Evolutionary conservation across 1,140 invertebrate genomes (phyloP).

Genomic region (Melanaphis sacchari): DNA sequence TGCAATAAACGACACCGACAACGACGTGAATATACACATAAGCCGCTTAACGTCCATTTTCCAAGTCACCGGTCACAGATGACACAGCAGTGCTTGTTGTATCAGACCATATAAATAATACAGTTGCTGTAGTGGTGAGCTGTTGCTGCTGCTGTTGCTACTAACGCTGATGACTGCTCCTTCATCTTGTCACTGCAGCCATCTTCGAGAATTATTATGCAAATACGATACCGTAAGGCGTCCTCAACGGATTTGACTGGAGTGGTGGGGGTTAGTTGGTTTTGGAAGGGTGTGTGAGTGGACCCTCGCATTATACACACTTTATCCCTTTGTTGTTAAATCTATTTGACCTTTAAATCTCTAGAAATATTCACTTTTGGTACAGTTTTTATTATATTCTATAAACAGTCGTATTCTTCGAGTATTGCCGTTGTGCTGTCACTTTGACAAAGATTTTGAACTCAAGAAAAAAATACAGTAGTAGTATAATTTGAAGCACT

Average conservation of each 20-base stretch:
- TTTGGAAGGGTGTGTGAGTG: neutral
- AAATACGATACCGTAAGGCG: neutral
- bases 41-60: neutral
- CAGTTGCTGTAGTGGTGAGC: neutral
- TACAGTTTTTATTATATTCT: neutral
- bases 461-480: neutral
- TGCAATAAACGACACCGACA: neutral
- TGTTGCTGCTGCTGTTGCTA: neutral
- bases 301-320: neutral
- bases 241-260: neutral
- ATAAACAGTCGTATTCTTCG: neutral
- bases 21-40: neutral
- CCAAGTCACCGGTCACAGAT: neutral
- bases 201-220: neutral
- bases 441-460: neutral
- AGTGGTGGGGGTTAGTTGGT: neutral
- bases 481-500: neutral
- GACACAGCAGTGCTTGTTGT: neutral
- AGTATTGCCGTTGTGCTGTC: neutral
- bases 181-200: neutral
- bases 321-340: neutral
- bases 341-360: neutral
- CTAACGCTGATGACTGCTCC: neutral
- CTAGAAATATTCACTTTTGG: neutral
- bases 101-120: neutral